Evolutionary conservation across 2,888 invertebrate genomes (phyloP).

Genomic region (Pelosia muscerda): DNA sequence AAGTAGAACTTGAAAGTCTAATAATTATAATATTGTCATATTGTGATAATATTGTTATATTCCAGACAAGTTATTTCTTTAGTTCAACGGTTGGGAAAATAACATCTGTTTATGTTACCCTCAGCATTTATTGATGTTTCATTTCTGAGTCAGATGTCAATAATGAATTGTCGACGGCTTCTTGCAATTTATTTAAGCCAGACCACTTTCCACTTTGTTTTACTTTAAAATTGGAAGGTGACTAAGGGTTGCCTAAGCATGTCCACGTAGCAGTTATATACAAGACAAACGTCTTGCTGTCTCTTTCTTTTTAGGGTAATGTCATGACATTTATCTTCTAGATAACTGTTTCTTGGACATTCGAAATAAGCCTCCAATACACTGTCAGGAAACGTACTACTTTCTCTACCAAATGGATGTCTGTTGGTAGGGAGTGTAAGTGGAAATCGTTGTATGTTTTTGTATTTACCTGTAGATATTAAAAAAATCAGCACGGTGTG

Average conservation of each 20-base stretch:
- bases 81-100: not conserved
- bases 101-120: not conserved
- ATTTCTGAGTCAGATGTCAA: slow-evolving; percentile 8
- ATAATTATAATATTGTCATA: not conserved
- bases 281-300: slow-evolving; percentile 11
- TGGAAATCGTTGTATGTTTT: not conserved
- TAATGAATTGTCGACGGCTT: slow-evolving; percentile 4
- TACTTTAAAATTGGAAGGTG: slow-evolving; percentile 8
- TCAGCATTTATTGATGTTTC: not conserved
- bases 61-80: no score
- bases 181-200: slow-evolving; percentile 12
- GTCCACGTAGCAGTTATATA: slow-evolving; percentile 11
- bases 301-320: slow-evolving; percentile 19
- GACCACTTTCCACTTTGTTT: not conserved
- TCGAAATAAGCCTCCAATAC: slow-evolving; percentile 1
- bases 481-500: not conserved
- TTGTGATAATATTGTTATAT: no score
- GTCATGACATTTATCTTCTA: slow-evolving; percentile 17
- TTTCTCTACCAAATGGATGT: not conserved
- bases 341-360: slow-evolving; percentile 16
- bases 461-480: not conserved
- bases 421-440: not conserved
- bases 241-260: slow-evolving; percentile 3
- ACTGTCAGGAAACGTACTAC: slow-evolving; percentile 13
- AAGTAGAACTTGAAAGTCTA: not conserved